A percentile compares a stretch with the other conserved stretches of the same genome.
Evolutionary conservation across 2,888 invertebrate genomes (phyloP).

Genomic region (Scrobipalpa atriplicella): DNA sequence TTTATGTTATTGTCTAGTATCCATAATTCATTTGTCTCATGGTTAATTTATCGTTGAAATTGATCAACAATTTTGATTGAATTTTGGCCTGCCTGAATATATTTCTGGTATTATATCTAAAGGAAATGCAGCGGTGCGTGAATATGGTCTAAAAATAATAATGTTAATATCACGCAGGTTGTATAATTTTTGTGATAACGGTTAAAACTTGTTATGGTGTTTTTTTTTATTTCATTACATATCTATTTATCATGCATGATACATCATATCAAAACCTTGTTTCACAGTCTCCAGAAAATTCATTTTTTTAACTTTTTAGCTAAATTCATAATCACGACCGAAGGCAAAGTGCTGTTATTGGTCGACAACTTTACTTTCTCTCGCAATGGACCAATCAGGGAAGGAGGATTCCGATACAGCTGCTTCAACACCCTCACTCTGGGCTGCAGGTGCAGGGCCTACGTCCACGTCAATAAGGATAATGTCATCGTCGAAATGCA

Average conservation of each 20-base stretch:
- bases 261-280: no score
- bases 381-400: slow-evolving; percentile 38
- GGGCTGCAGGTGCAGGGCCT: slow-evolving; percentile 41
- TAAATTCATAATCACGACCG: slow-evolving; percentile 38
- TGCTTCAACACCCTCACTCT: slow-evolving; percentile 37
- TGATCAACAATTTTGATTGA: no score
- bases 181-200: neutral
- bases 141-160: no score
- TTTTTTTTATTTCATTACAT: no score
- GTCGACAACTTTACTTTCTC: slow-evolving; percentile 44
- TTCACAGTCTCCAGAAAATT: no score
- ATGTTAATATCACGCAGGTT: neutral
- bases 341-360: slow-evolving; percentile 40
- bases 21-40: neutral
- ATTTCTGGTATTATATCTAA: no score
- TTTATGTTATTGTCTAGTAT: neutral
- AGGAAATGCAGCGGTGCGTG: no score
- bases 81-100: no score
- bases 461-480: slow-evolving; percentile 34
- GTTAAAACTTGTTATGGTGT: no score
- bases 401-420: slow-evolving; percentile 36
- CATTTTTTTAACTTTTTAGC: slow-evolving; percentile 37
- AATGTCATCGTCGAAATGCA: slow-evolving; percentile 31
- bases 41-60: no score
- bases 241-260: no score